Evolutionary conservation across 2,797 vertebrate species (phyloP).

Genomic region (Anabas testudineus): DNA sequence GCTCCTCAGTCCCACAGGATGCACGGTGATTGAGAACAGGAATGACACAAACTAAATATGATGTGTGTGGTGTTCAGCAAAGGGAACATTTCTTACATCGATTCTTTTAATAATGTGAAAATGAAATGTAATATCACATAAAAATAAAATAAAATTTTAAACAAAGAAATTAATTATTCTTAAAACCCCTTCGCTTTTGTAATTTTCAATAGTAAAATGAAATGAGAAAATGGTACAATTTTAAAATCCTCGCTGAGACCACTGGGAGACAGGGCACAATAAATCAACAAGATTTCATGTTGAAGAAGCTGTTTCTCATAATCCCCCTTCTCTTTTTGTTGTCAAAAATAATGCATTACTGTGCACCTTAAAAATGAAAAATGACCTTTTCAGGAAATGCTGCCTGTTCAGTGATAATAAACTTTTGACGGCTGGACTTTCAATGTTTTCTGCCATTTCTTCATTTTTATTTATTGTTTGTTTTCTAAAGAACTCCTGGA

Average conservation of each 20-base stretch:
- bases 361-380: neutral
- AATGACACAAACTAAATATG: constrained; percentile 31
- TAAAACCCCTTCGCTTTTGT: no score
- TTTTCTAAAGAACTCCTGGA: neutral
- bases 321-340: neutral
- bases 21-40: constrained; percentile 26
- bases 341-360: neutral
- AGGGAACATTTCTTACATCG: no score
- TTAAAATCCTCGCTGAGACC: neutral
- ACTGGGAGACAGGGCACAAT: neutral
- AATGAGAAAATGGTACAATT: no score
- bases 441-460: neutral
- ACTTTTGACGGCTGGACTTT: neutral
- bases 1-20: constrained; percentile 33
- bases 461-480: neutral
- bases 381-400: neutral
- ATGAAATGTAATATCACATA: no score
- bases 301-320: neutral
- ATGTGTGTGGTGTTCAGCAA: neutral
- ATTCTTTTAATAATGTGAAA: no score
- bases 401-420: neutral
- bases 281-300: neutral
- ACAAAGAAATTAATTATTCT: no score
- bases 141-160: no score
- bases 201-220: no score